Evolutionary conservation across 2,888 invertebrate genomes (phyloP).

Genomic region (Drosophila nr. perissopoda): DNA sequence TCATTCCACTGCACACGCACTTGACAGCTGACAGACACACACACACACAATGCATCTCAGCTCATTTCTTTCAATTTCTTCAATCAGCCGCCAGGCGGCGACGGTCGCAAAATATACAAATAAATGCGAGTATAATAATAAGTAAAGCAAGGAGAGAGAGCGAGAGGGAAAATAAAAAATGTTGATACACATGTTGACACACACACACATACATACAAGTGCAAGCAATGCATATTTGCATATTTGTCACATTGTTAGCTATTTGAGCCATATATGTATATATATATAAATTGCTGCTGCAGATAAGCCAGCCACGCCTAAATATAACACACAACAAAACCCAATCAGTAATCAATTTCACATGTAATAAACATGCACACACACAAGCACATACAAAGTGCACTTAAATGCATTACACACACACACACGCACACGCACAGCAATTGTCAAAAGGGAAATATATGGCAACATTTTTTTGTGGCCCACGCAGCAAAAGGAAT

Average conservation of each 20-base stretch:
- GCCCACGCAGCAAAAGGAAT: slow-evolving; percentile 42
- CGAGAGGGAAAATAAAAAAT: slow-evolving; percentile 27
- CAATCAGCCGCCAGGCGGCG: slow-evolving; percentile 65
- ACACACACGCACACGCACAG: not conserved
- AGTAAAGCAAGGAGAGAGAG: slow-evolving; percentile 47
- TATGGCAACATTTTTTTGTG: slow-evolving; percentile 16
- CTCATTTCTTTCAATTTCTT: slow-evolving; percentile 69
- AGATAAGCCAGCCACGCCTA: slow-evolving; percentile 60
- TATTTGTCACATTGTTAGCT: slow-evolving; percentile 47
- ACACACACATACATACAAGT: slow-evolving; percentile 21
- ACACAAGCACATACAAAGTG: slow-evolving; percentile 6
- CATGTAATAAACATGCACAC: not conserved
- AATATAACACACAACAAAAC: slow-evolving; percentile 34
- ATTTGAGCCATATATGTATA: slow-evolving; percentile 32
- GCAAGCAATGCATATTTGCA: slow-evolving; percentile 56
- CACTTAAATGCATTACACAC: slow-evolving; percentile 18
- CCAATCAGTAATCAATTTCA: slow-evolving; percentile 40
- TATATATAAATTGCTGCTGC: slow-evolving; percentile 20
- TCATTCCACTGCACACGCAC: slow-evolving; percentile 32
- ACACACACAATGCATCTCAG: slow-evolving; percentile 37
- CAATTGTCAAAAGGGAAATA: slow-evolving; percentile 22
- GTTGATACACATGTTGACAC: slow-evolving; percentile 17
- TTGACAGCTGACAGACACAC: slow-evolving; percentile 52
- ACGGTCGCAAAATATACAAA: slow-evolving; percentile 35
- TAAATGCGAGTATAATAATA: slow-evolving; percentile 34